Evolutionary conservation across 1,140 invertebrate species (phyloP), one percentile per base, ranked within the genome.

Genomic region (Drosophila quadrilineata): DNA sequence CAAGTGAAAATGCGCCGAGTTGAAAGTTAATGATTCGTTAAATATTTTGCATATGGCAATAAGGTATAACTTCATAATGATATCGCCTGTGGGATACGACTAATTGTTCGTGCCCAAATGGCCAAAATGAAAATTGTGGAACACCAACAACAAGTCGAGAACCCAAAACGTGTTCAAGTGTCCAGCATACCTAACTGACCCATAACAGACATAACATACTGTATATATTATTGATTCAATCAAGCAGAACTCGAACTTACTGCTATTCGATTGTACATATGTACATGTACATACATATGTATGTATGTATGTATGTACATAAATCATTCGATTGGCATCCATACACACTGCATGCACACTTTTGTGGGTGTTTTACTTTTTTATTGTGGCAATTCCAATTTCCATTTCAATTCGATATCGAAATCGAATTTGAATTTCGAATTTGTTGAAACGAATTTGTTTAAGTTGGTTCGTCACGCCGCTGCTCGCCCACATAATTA

Each of bases 41-140:
- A n/a, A n/a, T n/a, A n/a, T n/a, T 56, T 63, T 56, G 40, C 59
- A 63, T 63, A 56, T 16, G 29, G 38, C 24, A 21, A 5, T 2
- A 31, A 31, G 10, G 6, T 6, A 38, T 40, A 54, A 38, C 12
- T 48, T 36, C 19, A 35, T 65, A 58, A 66, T 60, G 29, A 60
- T 43, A 65, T 41, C 43, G 62, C 53, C 53, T 28, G 29, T 38
- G 56, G 63, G 56, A 59, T 28, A 45, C 26, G 17, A 49, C 63
- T 66, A 66, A 66, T 66, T 38, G 63, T 52, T 59, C 63, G 63
- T 66, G 45, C 56, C 31, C 29, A 59, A 66, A 59, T 58, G 21
- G 26, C n/a, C n/a, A n/a, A 29, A 46, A 36, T 41, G 48, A 8
- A 35, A 38, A 52, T n/a, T 35, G 5, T 36, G 10, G 12, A 21